Conservation (phyloP, 2,797 vertebrate genomes). For the Macropodus opercularis region DNA sequence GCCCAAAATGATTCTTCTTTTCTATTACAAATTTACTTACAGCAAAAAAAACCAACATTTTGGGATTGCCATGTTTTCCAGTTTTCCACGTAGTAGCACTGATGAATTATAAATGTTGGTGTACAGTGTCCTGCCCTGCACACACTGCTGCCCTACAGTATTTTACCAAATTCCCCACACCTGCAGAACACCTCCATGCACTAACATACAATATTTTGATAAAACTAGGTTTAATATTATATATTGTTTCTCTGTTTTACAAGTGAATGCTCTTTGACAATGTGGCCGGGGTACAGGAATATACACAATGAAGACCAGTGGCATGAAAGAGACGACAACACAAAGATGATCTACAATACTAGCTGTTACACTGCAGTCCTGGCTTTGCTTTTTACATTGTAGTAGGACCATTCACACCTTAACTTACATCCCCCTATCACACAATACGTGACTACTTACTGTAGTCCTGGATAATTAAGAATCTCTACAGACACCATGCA, state of each 20-base stretch:
- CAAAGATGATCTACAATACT: no score
- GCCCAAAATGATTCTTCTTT: no score
- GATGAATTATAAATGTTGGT: constrained; percentile 21
- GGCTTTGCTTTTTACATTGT: no score
- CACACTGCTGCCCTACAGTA: not conserved
- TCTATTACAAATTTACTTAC: no score
- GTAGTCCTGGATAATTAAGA: not conserved
- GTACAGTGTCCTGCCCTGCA: constrained; percentile 6
- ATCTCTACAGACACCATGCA: not conserved
- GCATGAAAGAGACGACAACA: no score
- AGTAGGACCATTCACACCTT: not conserved
- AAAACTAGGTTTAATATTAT: not conserved
- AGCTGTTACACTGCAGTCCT: no score
- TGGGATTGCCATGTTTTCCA: constrained; percentile 9
- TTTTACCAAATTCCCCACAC: constrained; percentile 7
- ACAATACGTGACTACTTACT: no score
- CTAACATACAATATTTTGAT: constrained; percentile 1
- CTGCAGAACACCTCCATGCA: constrained; percentile 1
- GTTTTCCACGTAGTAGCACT: constrained; percentile 7
- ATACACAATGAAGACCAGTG: no score
- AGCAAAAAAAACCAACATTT: not conserved
- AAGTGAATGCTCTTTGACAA: not conserved
- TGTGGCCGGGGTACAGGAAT: no score
- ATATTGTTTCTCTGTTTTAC: not conserved
- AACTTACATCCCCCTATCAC: no score